These are phyloP conservation scores for Papilio polyxenes DNA, from an alignment of 1,140 invertebrate genomes.

Conservation along the genomic window DNA sequence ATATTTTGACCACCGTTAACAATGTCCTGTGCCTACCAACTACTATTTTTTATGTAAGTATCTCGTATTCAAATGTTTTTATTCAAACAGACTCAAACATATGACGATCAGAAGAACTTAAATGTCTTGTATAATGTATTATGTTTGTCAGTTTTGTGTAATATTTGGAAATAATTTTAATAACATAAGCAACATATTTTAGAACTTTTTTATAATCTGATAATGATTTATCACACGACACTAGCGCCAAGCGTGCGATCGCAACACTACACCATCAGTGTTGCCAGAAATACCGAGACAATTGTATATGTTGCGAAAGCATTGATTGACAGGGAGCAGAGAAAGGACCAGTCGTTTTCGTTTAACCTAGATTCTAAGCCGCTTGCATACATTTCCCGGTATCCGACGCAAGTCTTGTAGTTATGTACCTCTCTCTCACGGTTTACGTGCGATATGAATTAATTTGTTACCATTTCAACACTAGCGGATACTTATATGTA, in stretches of 20 bases:
- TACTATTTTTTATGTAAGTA: not conserved
- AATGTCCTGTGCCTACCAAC: not conserved
- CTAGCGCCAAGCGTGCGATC: not conserved
- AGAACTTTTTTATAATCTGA: not conserved
- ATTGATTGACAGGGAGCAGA: constrained; percentile 14
- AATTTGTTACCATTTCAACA: not conserved
- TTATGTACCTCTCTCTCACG: constrained; percentile 3
- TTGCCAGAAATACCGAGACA: not conserved
- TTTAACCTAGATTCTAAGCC: not conserved
- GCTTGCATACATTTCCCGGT: constrained; percentile 10
- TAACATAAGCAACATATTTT: not conserved
- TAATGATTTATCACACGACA: not conserved
- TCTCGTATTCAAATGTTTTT: not conserved
- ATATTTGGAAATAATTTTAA: not conserved
- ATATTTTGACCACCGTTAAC: not conserved
- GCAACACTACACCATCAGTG: not conserved
- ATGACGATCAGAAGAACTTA: no score
- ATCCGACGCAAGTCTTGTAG: not conserved
- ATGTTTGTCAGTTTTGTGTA: no score
- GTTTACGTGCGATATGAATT: constrained; percentile 4
- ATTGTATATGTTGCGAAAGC: constrained; percentile 12
- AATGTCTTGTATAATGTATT: no score
- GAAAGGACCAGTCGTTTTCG: not conserved
- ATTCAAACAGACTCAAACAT: no score
- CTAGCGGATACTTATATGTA: not conserved